Percentiles rank a stretch among this genome's conserved stretches.
phyloP scores from a whole-genome alignment of 1,140 invertebrate species.

The Copidosoma floridanum region DNA sequence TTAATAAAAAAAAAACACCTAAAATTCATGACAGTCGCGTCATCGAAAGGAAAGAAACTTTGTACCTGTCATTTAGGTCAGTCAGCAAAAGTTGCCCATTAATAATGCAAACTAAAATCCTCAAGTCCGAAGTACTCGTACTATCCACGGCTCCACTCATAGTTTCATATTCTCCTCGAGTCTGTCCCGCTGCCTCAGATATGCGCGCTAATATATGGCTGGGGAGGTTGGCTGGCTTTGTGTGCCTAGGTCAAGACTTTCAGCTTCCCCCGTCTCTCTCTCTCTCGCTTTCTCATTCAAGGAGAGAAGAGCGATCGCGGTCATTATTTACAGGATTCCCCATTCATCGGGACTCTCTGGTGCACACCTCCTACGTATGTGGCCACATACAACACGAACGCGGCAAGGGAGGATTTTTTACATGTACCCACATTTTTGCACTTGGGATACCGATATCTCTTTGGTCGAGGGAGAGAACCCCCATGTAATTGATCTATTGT shows the following conservation, averaged over 20 bases:
- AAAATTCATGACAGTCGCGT: too few relatives aligned
- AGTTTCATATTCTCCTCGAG: too few relatives aligned
- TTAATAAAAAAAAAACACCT: too few relatives aligned
- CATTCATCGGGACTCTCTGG: conserved; percentile 30
- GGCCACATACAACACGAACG: not conserved
- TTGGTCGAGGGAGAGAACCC: conserved; percentile 7
- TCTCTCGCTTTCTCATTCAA: not conserved
- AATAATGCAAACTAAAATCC: too few relatives aligned
- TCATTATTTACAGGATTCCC: conserved; percentile 38
- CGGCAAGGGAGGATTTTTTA: not conserved
- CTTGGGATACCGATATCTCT: conserved; percentile 38
- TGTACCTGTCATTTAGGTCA: too few relatives aligned
- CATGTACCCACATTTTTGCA: conserved; percentile 1
- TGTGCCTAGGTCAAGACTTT: conserved; percentile 33
- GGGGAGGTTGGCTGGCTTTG: not conserved
- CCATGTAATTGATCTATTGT: conserved; percentile 56
- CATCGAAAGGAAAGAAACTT: too few relatives aligned
- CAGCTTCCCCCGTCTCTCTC: conserved; percentile 6
- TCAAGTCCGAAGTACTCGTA: too few relatives aligned
- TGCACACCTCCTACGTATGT: conserved; percentile 3
- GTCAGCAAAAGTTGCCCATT: too few relatives aligned
- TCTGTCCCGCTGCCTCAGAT: not conserved
- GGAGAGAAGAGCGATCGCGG: conserved; percentile 29
- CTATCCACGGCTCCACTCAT: too few relatives aligned
- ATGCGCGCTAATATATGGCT: not conserved